These are phyloP conservation scores for Narcine bancroftii DNA, from an alignment of 2,113 vertebrate species.

Conservation along the genomic window DNA sequence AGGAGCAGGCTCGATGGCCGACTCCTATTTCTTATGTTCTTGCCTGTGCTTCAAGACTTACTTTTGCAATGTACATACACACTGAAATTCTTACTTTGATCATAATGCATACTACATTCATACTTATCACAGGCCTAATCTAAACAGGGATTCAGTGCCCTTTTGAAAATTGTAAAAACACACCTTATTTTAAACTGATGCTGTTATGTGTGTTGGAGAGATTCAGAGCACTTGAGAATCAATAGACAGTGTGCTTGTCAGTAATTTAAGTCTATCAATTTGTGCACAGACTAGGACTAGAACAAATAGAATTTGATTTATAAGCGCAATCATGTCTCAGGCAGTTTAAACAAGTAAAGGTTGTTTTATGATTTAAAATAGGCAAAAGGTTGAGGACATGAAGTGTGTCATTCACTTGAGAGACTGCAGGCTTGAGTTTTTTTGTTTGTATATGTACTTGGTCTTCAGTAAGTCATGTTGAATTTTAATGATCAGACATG, in stretches of 20 bases:
- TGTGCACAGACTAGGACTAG: neutral
- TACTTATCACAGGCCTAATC: no score
- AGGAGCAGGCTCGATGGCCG: no score
- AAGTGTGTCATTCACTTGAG: neutral
- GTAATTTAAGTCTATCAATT: neutral
- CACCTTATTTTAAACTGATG: neutral
- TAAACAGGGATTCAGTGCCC: no score
- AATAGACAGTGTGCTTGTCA: neutral
- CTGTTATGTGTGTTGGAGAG: neutral
- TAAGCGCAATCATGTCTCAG: neutral
- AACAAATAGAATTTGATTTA: neutral
- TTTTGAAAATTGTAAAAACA: no score
- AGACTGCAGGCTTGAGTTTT: neutral
- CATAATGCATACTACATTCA: no score
- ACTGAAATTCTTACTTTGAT: no score
- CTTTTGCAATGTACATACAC: no score
- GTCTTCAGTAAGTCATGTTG: neutral
- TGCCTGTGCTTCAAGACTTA: no score
- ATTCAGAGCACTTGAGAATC: neutral
- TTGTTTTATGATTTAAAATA: neutral
- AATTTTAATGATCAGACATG: neutral
- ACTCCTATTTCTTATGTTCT: no score
- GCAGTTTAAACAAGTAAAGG: neutral
- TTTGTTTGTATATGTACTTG: conserved; percentile 6
- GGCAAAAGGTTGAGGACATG: neutral